Base-by-base conservation (phyloP, 2,797 vertebrate species). In the Nannoperca australis region DNA sequence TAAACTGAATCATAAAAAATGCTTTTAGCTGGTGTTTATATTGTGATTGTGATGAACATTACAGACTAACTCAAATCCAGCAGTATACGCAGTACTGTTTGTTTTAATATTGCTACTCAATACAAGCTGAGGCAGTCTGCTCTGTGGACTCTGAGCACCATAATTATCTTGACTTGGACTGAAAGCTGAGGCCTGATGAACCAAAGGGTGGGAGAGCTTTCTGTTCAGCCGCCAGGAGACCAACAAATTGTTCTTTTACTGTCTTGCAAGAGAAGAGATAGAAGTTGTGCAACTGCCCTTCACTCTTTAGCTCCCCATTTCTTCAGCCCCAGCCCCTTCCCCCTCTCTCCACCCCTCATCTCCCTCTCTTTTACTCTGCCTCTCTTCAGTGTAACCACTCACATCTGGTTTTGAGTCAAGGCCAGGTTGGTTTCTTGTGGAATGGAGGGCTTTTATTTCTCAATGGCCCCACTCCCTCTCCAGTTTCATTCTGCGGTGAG, bases 371-470 rank as follows among this genome's bases (percentile, higher is more conserved):
- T 82, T 79, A 44, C 79, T 69, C 79, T 65, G 77, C 80, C 79
- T 86, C 78, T 88, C 82, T 76, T 69, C 81, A 82, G 88, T 76
- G 73, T 86, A 92, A 91, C 88, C 54, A 24, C 89, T 89, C 92
- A 94, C 93, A 96, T 95, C 94, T 95, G 95, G 94, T 93, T 95
- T 95, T 94, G 92, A 93, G 93, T 93, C 85, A 82, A 92, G 88
- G 92, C 94, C 91, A 94, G 89, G 89, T 91, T 93, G 90, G 90
- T 93, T 95, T 94, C 91, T 93, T 84, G 74, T 91, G 93, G 91
- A 95, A 94, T 91, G 87, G 85, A 89, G 89, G 79, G 81, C 78
- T 92, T 94, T 93, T 93, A 92, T 94, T 94, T 93, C 92, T 94
- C 90, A 92, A 91, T 91, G 90, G 89, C 90, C 91, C 86, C 86